Evolutionary conservation across 2,113 vertebrate genomes (phyloP), one percentile per base, ranked within the genome.

Genomic region (Amia ocellicauda): DNA sequence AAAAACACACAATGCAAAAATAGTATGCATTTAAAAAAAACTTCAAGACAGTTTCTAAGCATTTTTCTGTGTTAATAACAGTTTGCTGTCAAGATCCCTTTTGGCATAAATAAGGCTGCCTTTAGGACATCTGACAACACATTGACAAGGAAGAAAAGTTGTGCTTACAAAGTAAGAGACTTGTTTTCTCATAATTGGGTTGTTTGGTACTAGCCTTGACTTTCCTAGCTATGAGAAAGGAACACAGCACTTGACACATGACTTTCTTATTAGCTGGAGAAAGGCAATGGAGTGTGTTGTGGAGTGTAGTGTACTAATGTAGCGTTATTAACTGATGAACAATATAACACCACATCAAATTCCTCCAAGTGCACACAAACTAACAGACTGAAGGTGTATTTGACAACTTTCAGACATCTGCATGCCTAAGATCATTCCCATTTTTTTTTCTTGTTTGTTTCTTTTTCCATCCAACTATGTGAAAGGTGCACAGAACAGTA

Each of bases 151-250:
- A 77, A 79, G 80, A 58, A 64, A 77, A 82, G 74, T 78, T 78
- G 79, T 82, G 79, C 80, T 62, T 82, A 81, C 83, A 81, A 85
- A 80, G 84, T 76, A 80, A 76, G 74, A 22, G 71, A 77, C 86
- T 83, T 88, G 86, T 86, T 85, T 81, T 70, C 74, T 80, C 75
- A 80, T 88, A 88, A 88, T 88, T 88, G 86, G 86, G 73, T 83
- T 85, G 84, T 86, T 85, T 80, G 76, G 82, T 79, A 80, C 78
- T 76, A 76, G 81, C 78, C 77, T 77, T 81, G 78, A 69, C 79
- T 79, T 78, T 86, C 81, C 83, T 77, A 80, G 84, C 80, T 82
- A 78, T 74, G 80, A 75, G 78, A 75, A 79, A 78, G 77, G 82
- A 83, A 83, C 80, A 80, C 75, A 70, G 76, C 65, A 80, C 84